A percentile compares a stretch with the other conserved stretches of the same genome.
These are phyloP conservation scores for Leuctra nigra DNA, from an alignment of 2,888 invertebrate species.

Conservation along the genomic window DNA sequence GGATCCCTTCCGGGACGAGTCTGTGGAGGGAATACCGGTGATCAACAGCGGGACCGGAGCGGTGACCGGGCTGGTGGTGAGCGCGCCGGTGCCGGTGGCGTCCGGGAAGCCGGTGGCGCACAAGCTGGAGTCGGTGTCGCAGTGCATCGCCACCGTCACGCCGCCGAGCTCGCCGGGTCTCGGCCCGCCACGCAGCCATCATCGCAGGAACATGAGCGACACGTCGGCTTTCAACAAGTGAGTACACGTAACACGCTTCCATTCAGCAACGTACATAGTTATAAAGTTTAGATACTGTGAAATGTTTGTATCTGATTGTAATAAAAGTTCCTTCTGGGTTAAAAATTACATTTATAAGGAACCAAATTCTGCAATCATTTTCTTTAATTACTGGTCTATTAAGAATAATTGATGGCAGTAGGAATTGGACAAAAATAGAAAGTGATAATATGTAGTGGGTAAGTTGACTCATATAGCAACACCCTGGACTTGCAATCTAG, in stretches of 20 bases:
- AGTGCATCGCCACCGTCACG: slow-evolving; percentile 36
- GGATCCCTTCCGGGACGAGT: slow-evolving; percentile 59
- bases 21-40: slow-evolving; percentile 15
- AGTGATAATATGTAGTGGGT: too few species aligned
- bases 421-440: too few species aligned
- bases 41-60: background rate
- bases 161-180: slow-evolving; percentile 40
- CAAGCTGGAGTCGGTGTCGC: slow-evolving; percentile 33
- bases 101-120: slow-evolving; percentile 34
- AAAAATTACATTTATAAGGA: too few species aligned
- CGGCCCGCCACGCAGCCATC: slow-evolving; percentile 50
- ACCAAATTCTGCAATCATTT: too few species aligned
- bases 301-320: too few species aligned
- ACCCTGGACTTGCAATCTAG: too few species aligned
- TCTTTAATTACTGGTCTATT: too few species aligned
- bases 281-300: too few species aligned
- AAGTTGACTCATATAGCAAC: too few species aligned
- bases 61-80: slow-evolving; percentile 17
- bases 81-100: background rate
- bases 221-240: slow-evolving; percentile 77
- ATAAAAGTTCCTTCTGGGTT: too few species aligned
- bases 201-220: slow-evolving; percentile 76
- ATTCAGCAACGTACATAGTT: too few species aligned
- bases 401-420: too few species aligned
- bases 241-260: slow-evolving; percentile 37